Base-by-base conservation (phyloP, 2,888 invertebrate genomes). In the Rhyacophila evoluta region DNA sequence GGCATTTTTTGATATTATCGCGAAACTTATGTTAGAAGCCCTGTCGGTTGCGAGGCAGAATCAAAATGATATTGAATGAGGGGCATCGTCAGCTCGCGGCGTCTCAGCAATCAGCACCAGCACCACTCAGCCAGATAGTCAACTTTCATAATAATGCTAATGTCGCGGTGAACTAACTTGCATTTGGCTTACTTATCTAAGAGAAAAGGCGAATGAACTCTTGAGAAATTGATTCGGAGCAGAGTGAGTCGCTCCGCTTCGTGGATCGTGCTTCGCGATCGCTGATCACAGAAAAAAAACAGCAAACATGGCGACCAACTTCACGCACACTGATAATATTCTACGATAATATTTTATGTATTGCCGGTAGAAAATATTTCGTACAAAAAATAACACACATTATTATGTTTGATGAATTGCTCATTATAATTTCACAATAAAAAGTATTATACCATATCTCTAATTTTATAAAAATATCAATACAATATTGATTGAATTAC, bases 121-220 rank as follows among this genome's bases (percentile, higher is more conserved):
- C 29, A 10, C 55, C 55, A 55, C 55, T 55, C 55, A 55, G 55
- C 55, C 55, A 55, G 55, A 55, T 55, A 55, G 79, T 73, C 81
- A 79, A 81, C 81, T 81, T 81, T 81, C 81, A 79, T 81, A 81
- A 81, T 81, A 81, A 81, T 79, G 79, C 78, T 81, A 81, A 78
- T 78, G 74, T 55, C 77, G 39, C 67, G 29, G 77, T 68, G 75
- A 79, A 72, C 81, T 74, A 74, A 81, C 79, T 79, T 79, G 79
- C 79, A 79, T 78, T 79, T 79, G 81, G 79, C 78, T 79, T 81
- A 81, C 81, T 81, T 81, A 79, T 78, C 81, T 81, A 81, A 81
- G 79, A 75, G 75, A 80, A 80, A 77, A 81, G 81, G 81, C 79
- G 78, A 81, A 81, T 74, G 81, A 81, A 77, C 81, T 81, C 75